A percentile compares a stretch with the other conserved stretches of the same genome.
These are phyloP conservation scores for Toxotes lorentzi DNA, from an alignment of 2,797 vertebrate species.

Conservation along the genomic window DNA sequence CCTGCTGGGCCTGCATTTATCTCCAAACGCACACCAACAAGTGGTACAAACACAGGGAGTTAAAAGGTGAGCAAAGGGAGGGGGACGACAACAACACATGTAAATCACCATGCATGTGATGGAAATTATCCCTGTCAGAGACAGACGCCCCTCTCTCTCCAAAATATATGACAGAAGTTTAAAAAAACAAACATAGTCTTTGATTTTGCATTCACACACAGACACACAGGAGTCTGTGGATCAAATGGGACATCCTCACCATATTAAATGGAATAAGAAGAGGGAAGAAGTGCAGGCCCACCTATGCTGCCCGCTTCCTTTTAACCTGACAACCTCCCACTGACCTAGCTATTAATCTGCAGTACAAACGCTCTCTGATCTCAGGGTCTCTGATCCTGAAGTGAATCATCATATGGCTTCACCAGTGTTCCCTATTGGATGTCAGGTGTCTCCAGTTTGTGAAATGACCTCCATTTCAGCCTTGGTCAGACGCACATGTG, in stretches of 20 bases:
- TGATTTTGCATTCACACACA: slow-evolving; percentile 41
- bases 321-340: slow-evolving; percentile 69
- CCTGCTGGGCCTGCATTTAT: slow-evolving; percentile 62
- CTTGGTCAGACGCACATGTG: slow-evolving; percentile 39
- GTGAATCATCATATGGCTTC: slow-evolving; percentile 80
- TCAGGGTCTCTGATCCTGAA: slow-evolving; percentile 82
- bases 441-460: slow-evolving; percentile 79
- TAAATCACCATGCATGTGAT: slow-evolving; percentile 43
- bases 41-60: slow-evolving; percentile 39
- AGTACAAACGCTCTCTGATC: slow-evolving; percentile 78
- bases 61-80: slow-evolving; percentile 36
- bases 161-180: slow-evolving; percentile 43
- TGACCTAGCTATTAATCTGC: slow-evolving; percentile 79
- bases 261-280: slow-evolving; percentile 42
- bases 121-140: slow-evolving; percentile 5
- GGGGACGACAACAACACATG: neutral
- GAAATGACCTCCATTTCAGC: slow-evolving; percentile 75
- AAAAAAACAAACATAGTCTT: slow-evolving; percentile 42
- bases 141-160: neutral
- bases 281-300: slow-evolving; percentile 30
- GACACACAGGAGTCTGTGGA: slow-evolving; percentile 20
- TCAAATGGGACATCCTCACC: slow-evolving; percentile 55
- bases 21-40: slow-evolving; percentile 64
- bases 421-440: slow-evolving; percentile 72
- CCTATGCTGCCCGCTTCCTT: slow-evolving; percentile 49